Evolutionary conservation across 2,113 vertebrate species (phyloP).

Genomic region (Odobenus rosmarus): DNA sequence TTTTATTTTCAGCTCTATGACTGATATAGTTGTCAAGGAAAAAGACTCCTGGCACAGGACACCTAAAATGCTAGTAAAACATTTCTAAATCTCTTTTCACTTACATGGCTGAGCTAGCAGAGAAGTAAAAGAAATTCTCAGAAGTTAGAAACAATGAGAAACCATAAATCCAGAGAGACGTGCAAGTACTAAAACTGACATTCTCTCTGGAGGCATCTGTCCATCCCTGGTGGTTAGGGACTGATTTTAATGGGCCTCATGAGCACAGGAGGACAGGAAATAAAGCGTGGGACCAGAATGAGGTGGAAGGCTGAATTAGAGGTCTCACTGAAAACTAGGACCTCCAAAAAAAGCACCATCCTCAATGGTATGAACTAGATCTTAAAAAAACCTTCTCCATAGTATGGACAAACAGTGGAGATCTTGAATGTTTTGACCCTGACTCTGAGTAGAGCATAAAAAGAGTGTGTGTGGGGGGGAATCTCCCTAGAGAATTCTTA

Average conservation of each 20-base stretch:
- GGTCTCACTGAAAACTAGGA: not conserved
- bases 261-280: not conserved
- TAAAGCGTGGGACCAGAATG: not conserved
- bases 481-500: not conserved
- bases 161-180: not conserved
- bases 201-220: slow-evolving; percentile 33
- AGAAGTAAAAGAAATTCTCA: not conserved
- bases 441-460: not conserved
- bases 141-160: slow-evolving; percentile 48
- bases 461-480: not conserved
- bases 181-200: not conserved
- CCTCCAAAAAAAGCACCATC: not conserved
- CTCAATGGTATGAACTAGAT: not conserved
- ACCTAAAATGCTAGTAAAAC: not conserved
- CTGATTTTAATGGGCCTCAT: not conserved
- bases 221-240: not conserved
- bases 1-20: not conserved
- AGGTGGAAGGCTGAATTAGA: not conserved
- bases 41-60: not conserved
- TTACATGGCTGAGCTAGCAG: not conserved
- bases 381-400: not conserved
- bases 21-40: not conserved
- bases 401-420: not conserved
- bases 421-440: not conserved
- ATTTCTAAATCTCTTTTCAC: not conserved